Evolutionary conservation across 2,888 invertebrate genomes (phyloP), one percentile per base, ranked within the genome.

Genomic region (Orchesellides sinensis): DNA sequence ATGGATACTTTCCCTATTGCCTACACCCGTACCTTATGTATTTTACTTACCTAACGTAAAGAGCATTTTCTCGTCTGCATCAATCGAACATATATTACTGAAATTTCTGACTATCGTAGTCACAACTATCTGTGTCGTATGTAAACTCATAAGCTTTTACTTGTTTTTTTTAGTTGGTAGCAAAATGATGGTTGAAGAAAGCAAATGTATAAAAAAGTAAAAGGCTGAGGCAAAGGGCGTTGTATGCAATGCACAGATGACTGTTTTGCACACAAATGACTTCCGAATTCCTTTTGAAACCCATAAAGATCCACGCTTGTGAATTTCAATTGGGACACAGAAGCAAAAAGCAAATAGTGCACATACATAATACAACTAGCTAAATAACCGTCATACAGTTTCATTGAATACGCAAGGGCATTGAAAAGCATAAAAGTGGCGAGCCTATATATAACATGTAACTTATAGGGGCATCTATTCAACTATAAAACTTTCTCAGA

Each of bases 241-340:
- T 70, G 61, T 78, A 49, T 73, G 69, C 66, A 73, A 72, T 83
- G 77, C 83, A 83, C 83, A 83, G 77, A 83, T 83, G 77, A 74
- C 83, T 83, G 83, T 83, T 83, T 83, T 83, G 83, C 83, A 83
- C 83, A 83, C 83, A 83, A 83, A 83, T 83, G 83, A 83, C 77
- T 83, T 83, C 83, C 83, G 83, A 83, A 83, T 83, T 83, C 83
- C 68, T 83, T 77, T 69, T 68, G 68, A 77, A 77, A 77, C 68
- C 61, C 49, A 59, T 68, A 69, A 77, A 77, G 77, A 77, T 77
- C 49, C 61, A 25, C n/a, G 77, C 77, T 77, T 59, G 77, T 69
- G 77, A 77, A 77, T 77, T 66, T 75, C 75, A 75, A 75, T 75
- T 66, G 75, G 75, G 66, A 56, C 66, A 66, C 47, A 65, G 47